Evolutionary conservation across 2,113 vertebrate species (phyloP), one percentile per base, ranked within the genome.

Genomic region (Salvelinus sp.): DNA sequence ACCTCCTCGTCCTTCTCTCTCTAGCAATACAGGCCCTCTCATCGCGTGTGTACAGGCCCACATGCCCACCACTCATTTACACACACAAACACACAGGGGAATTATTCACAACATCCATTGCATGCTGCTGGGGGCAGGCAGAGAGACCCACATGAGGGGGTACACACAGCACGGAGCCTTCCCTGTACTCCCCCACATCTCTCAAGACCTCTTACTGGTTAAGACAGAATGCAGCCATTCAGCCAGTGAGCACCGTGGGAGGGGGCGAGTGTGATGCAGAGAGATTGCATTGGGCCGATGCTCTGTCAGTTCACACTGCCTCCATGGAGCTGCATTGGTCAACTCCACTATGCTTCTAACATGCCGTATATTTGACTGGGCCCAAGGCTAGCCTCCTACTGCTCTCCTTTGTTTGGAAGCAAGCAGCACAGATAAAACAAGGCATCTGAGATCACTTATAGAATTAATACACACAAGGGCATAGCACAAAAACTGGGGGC

Each of bases 51-150:
- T 44, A 0, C 1, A 65, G 16, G 28, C 16, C 6, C 57, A 1
- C 14, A 79, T 12, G 22, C 48, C 18, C 44, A 64, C 28, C 48
- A 63, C 57, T 70, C 38, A 38, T 14, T 14, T 20, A 70, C 67
- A 54, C 66, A 67, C 20, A 48, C 64, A 22, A 30, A 78, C 7
- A 23, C 48, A 77, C 25, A 22, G 30, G 30, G 30, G 30, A 89
- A 89, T 81, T 79, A 87, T 89, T 87, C 63, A 83, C 16, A 25
- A 50, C 44, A 23, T 48, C 6, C 54, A 75, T 78, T 81, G 44
- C 64, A n/a, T 74, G 38, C 63, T 1, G 70, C 78, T 57, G 66
- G 60, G 30, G 58, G 60, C 30, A 47, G 48, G 48, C 13, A 20
- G 13, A 1, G 10, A 23, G 38, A 76, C 69, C 33, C 57, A 38